Evolutionary conservation across 2,888 invertebrate species (phyloP).

Genomic region (Camponotus fellah): DNA sequence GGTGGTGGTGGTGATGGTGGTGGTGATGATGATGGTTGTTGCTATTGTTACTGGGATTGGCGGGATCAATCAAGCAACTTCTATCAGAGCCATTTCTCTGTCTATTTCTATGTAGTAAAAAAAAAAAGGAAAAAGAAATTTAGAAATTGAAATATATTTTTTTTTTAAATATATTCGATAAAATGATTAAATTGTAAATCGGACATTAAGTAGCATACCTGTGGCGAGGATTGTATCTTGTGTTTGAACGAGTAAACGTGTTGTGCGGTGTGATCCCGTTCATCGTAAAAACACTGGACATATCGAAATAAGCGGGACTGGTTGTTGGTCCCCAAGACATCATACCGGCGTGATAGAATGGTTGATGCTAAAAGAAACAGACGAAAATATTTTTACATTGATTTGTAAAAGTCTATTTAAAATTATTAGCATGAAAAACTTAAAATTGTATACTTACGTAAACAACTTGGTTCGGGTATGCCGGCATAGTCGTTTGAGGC

Average conservation of each 20-base stretch:
- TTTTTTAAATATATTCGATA: background rate
- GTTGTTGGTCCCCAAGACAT: conserved; percentile 87
- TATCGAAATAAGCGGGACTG: conserved; percentile 89
- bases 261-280: conserved; percentile 91
- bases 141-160: conserved; percentile 13
- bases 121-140: background rate
- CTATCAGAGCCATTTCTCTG: conserved; percentile 84
- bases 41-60: conserved; percentile 54
- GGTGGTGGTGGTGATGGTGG: conserved; percentile 38
- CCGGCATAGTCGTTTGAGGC: conserved; percentile 88
- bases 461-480: conserved; percentile 89
- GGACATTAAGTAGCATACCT: conserved; percentile 77
- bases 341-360: conserved; percentile 89
- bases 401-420: background rate
- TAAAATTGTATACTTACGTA: conserved; percentile 87
- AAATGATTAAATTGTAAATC: background rate
- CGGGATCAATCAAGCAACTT: conserved; percentile 77
- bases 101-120: conserved; percentile 80
- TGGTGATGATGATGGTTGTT: conserved; percentile 37
- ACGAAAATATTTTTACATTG: conserved; percentile 16
- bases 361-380: conserved; percentile 87
- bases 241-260: conserved; percentile 88
- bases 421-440: background rate
- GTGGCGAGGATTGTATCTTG: conserved; percentile 86
- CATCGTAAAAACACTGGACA: conserved; percentile 91